Conservation (phyloP, 2,113 vertebrate genomes). For the Macquaria ambigua region DNA sequence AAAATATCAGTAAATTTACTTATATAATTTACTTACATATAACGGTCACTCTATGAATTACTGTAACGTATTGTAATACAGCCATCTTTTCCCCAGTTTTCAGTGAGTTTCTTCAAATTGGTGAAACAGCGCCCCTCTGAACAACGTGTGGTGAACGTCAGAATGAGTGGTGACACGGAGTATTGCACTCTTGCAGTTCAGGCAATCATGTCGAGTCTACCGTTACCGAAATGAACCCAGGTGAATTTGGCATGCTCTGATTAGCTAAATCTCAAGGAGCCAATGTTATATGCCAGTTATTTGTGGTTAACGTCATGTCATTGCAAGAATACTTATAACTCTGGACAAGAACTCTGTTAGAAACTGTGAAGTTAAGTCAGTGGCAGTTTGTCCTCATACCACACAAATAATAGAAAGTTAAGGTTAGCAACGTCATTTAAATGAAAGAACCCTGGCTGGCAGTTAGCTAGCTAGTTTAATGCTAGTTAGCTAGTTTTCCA, state of each 20-base stretch:
- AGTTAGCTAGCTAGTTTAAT: background rate
- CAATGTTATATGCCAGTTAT: background rate
- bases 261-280: background rate
- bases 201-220: background rate
- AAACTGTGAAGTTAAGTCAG: background rate
- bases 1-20: background rate
- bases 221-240: background rate
- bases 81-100: too few relatives aligned
- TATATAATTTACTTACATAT: too few relatives aligned
- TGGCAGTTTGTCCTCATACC: background rate
- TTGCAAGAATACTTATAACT: too few relatives aligned
- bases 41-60: background rate
- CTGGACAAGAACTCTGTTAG: background rate
- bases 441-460: background rate
- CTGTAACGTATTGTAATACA: background rate
- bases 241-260: background rate
- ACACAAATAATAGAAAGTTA: background rate
- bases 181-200: background rate
- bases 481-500: background rate
- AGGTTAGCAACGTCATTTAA: background rate
- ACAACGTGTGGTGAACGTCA: too few relatives aligned
- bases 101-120: too few relatives aligned
- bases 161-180: too few relatives aligned
- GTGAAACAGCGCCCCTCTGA: too few relatives aligned
- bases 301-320: too few relatives aligned